Percentiles rank a stretch among this genome's conserved stretches.
phyloP scores from a whole-genome alignment of 2,113 vertebrate genomes.

The Myotis lucifugus region DNA sequence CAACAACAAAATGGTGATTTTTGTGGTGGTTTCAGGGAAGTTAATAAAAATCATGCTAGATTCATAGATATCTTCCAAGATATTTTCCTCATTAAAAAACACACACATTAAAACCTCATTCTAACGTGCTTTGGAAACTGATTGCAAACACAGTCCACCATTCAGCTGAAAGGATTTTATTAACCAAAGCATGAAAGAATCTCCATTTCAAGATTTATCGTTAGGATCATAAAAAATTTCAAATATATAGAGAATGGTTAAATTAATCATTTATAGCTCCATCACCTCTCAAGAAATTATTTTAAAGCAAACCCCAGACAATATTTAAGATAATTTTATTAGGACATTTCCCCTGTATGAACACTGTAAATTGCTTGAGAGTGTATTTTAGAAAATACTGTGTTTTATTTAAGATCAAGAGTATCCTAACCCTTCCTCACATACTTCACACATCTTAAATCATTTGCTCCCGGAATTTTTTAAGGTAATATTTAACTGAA shows the following conservation, averaged over 20 bases:
- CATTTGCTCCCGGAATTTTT: neutral
- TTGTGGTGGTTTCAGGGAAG: neutral
- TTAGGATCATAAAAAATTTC: neutral
- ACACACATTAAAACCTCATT: neutral
- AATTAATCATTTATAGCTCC: neutral
- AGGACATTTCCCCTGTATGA: neutral
- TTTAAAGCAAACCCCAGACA: neutral
- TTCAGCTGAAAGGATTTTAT: conserved; percentile 21
- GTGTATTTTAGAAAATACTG: neutral
- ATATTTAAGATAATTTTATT: neutral
- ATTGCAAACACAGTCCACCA: neutral
- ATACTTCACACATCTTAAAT: neutral
- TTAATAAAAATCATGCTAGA: neutral
- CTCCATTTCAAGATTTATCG: neutral
- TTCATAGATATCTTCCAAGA: neutral
- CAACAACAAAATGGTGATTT: neutral
- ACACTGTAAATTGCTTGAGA: neutral
- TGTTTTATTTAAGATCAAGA: neutral
- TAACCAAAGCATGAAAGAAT: conserved; percentile 7
- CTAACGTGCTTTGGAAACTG: neutral
- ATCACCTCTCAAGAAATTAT: neutral
- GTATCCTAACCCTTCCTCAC: neutral
- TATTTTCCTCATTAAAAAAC: conserved; percentile 23
- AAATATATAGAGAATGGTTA: neutral
- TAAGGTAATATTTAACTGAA: conserved; percentile 10